Conservation (phyloP, 2,888 invertebrate species). For the Phengaris arion region DNA sequence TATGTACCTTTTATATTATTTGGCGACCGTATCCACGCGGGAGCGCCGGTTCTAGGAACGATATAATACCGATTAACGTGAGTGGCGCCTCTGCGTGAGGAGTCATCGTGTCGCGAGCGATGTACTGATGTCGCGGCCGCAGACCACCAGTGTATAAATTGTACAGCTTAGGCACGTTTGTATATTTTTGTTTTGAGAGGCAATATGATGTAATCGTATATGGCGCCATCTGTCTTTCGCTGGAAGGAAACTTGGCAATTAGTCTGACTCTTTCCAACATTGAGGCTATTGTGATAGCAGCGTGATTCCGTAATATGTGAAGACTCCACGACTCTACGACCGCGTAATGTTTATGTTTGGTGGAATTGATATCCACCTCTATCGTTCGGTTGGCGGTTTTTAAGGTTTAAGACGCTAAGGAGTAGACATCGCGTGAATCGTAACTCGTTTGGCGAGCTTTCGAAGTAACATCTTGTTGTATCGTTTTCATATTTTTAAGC, state of each 20-base stretch:
- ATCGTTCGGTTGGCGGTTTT: conserved; percentile 58
- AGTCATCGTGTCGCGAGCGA: not conserved
- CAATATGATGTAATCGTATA: not conserved
- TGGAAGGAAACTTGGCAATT: not conserved
- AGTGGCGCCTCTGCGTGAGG: not conserved
- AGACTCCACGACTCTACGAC: not conserved
- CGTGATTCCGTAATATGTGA: conserved; percentile 32
- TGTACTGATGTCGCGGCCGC: not conserved
- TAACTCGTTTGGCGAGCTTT: conserved; percentile 60
- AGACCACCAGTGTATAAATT: conserved; percentile 61
- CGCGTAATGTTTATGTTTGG: not conserved
- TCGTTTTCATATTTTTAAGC: conserved; percentile 75
- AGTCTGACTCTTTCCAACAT: not conserved
- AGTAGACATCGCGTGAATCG: conserved; percentile 72
- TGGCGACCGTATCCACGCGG: not conserved
- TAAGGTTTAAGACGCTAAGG: conserved; percentile 62
- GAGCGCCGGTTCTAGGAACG: too few species aligned
- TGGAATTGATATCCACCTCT: conserved; percentile 39
- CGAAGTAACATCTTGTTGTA: conserved; percentile 60
- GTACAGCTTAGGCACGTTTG: conserved; percentile 74
- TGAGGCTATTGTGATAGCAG: not conserved
- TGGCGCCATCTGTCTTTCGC: not conserved
- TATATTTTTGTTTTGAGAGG: conserved; percentile 59
- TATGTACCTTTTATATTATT: conserved; percentile 2
- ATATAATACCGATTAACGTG: too few species aligned